Percentiles rank a stretch among this genome's conserved stretches.
phyloP scores from a whole-genome alignment of 2,113 vertebrate genomes.

The Peromyscus maniculatus region DNA sequence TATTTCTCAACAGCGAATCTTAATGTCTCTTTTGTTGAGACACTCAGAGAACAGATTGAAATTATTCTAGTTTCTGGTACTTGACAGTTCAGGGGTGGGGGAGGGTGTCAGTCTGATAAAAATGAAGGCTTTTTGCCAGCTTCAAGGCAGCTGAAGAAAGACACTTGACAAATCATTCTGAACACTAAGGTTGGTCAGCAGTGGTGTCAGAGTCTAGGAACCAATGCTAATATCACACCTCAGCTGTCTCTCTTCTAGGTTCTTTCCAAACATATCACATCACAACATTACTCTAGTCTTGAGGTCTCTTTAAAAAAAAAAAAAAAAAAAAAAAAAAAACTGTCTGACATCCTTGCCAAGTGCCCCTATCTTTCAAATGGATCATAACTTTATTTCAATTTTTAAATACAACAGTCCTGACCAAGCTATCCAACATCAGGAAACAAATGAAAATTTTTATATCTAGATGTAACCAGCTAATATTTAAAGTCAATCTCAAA shows the following conservation, averaged over 20 bases:
- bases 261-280: background rate
- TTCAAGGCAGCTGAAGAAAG: background rate
- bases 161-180: background rate
- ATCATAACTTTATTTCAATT: background rate
- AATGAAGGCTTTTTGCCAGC: background rate
- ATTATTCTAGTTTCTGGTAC: background rate
- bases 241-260: background rate
- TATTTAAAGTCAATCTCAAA: background rate
- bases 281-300: background rate
- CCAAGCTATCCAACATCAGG: background rate
- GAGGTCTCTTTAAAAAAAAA: background rate
- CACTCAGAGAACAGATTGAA: background rate
- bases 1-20: constrained; percentile 38
- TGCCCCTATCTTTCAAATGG: background rate
- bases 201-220: background rate
- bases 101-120: background rate
- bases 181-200: background rate
- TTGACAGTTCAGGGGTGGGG: background rate
- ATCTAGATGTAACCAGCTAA: background rate
- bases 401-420: background rate
- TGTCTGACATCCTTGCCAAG: background rate
- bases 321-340: background rate
- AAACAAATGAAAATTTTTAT: background rate
- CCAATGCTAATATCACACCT: background rate
- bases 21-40: background rate